phyloP scores from a whole-genome alignment of 2,797 vertebrate species.

The Phoxinus dragarum region DNA sequence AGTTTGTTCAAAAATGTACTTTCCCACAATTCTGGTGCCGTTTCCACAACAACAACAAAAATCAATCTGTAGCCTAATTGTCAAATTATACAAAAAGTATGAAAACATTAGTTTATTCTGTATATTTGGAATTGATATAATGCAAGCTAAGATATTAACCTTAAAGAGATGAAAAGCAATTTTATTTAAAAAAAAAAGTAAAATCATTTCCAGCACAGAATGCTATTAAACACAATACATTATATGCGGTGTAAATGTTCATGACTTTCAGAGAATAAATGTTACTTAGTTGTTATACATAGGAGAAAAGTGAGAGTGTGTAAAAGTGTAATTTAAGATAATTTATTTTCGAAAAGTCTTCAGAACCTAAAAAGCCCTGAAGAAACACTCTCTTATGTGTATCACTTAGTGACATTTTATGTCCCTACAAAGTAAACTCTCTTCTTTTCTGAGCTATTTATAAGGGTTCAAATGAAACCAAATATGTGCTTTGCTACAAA shows the following conservation, averaged over 20 bases:
- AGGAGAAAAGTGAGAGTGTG: neutral
- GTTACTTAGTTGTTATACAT: neutral
- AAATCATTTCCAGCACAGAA: neutral
- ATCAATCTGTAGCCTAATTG: too few relatives aligned
- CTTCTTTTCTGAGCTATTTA: slow-evolving; percentile 22
- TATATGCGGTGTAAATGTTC: neutral
- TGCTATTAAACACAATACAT: neutral
- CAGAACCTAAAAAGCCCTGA: neutral
- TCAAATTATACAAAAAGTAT: too few relatives aligned
- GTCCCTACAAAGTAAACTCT: slow-evolving; percentile 9
- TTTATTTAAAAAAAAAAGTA: neutral
- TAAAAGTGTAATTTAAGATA: neutral
- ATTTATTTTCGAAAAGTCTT: neutral
- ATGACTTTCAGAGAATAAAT: neutral
- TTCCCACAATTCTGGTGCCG: neutral
- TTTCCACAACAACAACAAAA: neutral
- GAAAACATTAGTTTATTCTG: too few relatives aligned
- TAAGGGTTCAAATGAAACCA: slow-evolving; percentile 25
- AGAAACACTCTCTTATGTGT: neutral
- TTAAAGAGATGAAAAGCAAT: neutral
- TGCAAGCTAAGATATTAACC: neutral
- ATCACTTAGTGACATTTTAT: neutral
- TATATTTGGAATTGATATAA: too few relatives aligned
- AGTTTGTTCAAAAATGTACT: neutral
- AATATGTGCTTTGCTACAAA: slow-evolving; percentile 4